Evolutionary conservation across 2,888 invertebrate genomes (phyloP), one percentile per base, ranked within the genome.

Genomic region (Drosophila crucigera): DNA sequence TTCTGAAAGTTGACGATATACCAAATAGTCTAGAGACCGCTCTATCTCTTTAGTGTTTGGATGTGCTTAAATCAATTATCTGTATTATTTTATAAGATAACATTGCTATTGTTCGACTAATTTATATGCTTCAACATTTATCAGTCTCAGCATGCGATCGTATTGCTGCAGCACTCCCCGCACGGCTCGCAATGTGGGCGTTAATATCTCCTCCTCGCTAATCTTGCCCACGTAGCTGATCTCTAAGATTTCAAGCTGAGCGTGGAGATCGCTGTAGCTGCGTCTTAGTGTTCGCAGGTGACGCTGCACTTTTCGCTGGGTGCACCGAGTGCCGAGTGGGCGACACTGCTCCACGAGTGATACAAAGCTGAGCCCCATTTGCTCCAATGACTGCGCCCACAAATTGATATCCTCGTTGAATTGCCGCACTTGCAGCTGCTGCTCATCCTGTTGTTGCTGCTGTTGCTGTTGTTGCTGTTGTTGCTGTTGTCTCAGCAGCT

Each of bases 301-400:
- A 4, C 84, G 73, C 28, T 73, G 78, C 39, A 86, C 82, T 22
- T 50, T 62, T 5, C 80, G 53, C 58, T 71, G 73, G 1, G 22
- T 39, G 16, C 84, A 84, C 2, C 47, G 67, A 25, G 73, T 71
- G 28, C 68, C 73, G 9, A 31, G 43, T 2, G 61, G 82, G 5
- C 84, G 78, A 41, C 86, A 84, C 33, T 80, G 61, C 4, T 78
- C 73, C n/a, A 86, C 82, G 49, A 86, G 63, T 31, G 58, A 37
- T 2, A 52, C 28, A 35, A 82, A 55, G 25, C 54, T 66, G 4
- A 52, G 4, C 3, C 73, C 78, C 33, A 82, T 43, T 28, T 72
- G 68, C 28, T 73, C 72, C 33, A 86, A 52, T 10, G 64, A 59
- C n/a, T 30, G 33, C 1, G 61, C 54, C 84, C 86, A 84, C 16